Evolutionary conservation across 2,888 invertebrate genomes (phyloP).

Genomic region (Melieria picta): DNA sequence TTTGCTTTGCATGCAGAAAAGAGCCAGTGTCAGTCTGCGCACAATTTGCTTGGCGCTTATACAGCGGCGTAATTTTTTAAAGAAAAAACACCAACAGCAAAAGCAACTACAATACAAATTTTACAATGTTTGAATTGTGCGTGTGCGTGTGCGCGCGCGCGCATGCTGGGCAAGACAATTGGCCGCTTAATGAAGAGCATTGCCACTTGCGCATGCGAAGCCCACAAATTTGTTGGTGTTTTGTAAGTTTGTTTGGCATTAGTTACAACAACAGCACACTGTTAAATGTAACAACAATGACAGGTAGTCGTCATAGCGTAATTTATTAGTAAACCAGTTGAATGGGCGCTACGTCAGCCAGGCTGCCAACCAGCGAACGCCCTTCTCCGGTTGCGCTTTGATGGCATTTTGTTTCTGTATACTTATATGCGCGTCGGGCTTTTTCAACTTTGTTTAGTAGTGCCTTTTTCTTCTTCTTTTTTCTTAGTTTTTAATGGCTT

Average conservation of each 20-base stretch:
- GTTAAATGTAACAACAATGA: no score
- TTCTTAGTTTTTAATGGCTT: no score
- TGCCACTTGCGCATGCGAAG: conserved; percentile 29
- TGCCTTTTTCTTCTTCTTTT: no score
- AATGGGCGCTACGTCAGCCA: no score
- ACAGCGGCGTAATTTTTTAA: conserved; percentile 5
- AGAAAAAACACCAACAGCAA: background rate
- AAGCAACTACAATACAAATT: background rate
- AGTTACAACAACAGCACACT: background rate
- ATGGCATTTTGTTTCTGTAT: no score
- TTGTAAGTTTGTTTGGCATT: background rate
- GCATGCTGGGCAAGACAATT: conserved; percentile 24
- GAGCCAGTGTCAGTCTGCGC: background rate
- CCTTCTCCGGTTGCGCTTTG: no score
- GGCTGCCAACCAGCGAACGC: no score
- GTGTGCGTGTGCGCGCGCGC: background rate
- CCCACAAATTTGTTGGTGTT: background rate
- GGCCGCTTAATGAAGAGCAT: conserved; percentile 35
- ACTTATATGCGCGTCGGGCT: no score
- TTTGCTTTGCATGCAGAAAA: background rate
- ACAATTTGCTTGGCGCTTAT: background rate
- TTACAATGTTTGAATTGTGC: background rate
- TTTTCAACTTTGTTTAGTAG: no score
- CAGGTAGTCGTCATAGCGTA: background rate
- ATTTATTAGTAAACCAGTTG: background rate